These are phyloP conservation scores for Salvelinus fontinalis DNA, from an alignment of 2,113 vertebrate genomes.

Conservation along the genomic window DNA sequence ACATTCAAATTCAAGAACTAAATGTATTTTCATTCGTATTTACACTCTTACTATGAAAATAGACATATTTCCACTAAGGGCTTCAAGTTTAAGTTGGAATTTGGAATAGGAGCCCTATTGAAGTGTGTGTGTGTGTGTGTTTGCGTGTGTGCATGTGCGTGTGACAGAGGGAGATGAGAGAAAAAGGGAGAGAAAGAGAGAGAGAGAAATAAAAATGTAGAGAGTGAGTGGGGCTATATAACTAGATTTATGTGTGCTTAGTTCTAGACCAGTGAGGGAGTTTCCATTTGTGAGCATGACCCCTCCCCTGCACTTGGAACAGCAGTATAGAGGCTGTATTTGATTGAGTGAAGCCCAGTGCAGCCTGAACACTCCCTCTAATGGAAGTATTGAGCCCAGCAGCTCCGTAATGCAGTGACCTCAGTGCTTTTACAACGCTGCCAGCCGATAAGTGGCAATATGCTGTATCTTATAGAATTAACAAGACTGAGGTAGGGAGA, in stretches of 20 bases:
- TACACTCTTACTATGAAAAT: constrained; percentile 46
- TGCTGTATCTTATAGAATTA: constrained; percentile 75
- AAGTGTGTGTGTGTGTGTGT: not conserved
- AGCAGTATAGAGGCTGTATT: constrained; percentile 48
- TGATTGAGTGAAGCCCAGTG: constrained; percentile 70
- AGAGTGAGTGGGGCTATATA: not conserved
- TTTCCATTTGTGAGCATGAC: constrained; percentile 41
- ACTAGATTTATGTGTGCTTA: constrained; percentile 59
- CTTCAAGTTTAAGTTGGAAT: not conserved
- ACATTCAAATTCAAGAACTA: constrained; percentile 36
- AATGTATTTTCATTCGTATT: constrained; percentile 37
- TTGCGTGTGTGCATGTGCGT: not conserved
- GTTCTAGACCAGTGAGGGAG: constrained; percentile 51
- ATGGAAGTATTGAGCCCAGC: constrained; percentile 68
- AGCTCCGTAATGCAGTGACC: constrained; percentile 74
- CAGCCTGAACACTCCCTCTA: constrained; percentile 69
- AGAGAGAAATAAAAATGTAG: not conserved
- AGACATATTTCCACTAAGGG: constrained; percentile 18
- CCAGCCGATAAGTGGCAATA: constrained; percentile 70
- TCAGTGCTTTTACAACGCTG: constrained; percentile 68
- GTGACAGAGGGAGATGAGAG: constrained; percentile 9
- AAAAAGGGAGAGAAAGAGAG: not conserved
- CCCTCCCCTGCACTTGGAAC: constrained; percentile 60
- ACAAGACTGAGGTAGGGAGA: constrained; percentile 59
- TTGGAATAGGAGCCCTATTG: not conserved